These are phyloP conservation scores for Hepsetus odoe DNA, from an alignment of 2,113 vertebrate species.

Conservation along the genomic window DNA sequence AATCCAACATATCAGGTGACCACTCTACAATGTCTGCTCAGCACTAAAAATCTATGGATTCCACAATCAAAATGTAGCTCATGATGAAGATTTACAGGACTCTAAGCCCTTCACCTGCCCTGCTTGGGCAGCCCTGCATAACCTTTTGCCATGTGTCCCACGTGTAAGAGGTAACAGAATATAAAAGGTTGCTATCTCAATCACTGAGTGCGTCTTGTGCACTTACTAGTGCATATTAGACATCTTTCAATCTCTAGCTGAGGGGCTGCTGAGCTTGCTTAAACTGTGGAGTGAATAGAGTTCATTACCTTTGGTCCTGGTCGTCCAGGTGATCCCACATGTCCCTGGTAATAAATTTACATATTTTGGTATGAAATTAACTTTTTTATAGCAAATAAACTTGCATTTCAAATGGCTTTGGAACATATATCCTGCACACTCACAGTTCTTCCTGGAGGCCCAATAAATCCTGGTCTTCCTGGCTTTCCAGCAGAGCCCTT, in stretches of 20 bases:
- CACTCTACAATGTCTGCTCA: neutral
- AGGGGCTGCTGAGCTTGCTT: neutral
- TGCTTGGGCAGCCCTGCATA: neutral
- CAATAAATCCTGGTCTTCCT: conserved; percentile 78
- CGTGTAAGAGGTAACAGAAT: neutral
- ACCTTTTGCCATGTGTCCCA: neutral
- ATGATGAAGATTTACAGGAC: conserved; percentile 15
- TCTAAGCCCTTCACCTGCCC: neutral
- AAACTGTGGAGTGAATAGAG: conserved; percentile 33
- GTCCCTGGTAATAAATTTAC: conserved; percentile 70
- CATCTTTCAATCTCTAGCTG: neutral
- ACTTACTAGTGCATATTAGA: neutral
- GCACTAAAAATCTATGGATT: neutral
- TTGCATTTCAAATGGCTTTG: conserved; percentile 48
- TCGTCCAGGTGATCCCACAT: conserved; percentile 70
- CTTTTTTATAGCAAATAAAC: conserved; percentile 53
- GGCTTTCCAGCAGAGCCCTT: conserved; percentile 77
- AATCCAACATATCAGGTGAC: conserved; percentile 2
- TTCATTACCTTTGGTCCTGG: conserved; percentile 72
- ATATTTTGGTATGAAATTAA: conserved; percentile 53
- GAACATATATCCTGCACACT: conserved; percentile 63
- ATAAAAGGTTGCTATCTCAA: too few species aligned
- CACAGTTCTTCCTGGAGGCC: conserved; percentile 72
- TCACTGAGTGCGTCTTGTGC: too few species aligned
- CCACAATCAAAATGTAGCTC: conserved; percentile 16